Base-by-base conservation (phyloP, 1,140 invertebrate species). In the Chionoecetes opilio region DNA sequence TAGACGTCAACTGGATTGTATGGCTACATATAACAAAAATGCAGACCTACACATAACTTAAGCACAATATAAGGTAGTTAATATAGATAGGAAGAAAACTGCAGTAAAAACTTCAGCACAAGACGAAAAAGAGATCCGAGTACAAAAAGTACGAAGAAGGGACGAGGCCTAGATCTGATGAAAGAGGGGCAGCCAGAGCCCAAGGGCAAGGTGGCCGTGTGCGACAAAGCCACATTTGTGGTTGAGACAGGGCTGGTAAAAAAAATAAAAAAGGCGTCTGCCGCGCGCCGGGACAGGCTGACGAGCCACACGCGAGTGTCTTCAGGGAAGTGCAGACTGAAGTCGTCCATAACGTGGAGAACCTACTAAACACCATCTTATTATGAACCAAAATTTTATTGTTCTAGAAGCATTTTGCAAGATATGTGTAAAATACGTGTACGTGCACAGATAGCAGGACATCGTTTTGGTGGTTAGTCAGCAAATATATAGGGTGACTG, bases 221-320 rank as follows among this genome's bases (percentile, higher is more conserved):
- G 63, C 63, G 63, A 75, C 63, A 75, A 75, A 75, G 63, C 63
- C 63, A 75, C 63, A 75, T 75, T 75, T 75, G 63, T 75, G 63
- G 63, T 75, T 75, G n/a, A 75, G 63, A 75, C 63, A 75, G 21
- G 63, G 63, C 21, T 75, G 63, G 63, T n/a, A 75, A 75, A 75
- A 46, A 46, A 46, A 14, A 46, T 8, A 14, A 8, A 46, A 75
- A 75, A 75, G 63, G 63, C 63, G 63, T 75, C 63, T 75, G 63
- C 63, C 63, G 63, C 63, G n/a, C 63, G 63, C 63, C 63, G 63
- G 63, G 26, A 75, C 63, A 75, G 21, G 0, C 63, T n/a, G 63
- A 75, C 63, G 63, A 75, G n/a, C 63, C 63, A 75, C 63, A 75
- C 63, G 63, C 63, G 0, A 75, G 63, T n/a, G 63, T 9, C 9